phyloP scores from a whole-genome alignment of 2,797 vertebrate species.

The Ptychadena robeensis region DNA sequence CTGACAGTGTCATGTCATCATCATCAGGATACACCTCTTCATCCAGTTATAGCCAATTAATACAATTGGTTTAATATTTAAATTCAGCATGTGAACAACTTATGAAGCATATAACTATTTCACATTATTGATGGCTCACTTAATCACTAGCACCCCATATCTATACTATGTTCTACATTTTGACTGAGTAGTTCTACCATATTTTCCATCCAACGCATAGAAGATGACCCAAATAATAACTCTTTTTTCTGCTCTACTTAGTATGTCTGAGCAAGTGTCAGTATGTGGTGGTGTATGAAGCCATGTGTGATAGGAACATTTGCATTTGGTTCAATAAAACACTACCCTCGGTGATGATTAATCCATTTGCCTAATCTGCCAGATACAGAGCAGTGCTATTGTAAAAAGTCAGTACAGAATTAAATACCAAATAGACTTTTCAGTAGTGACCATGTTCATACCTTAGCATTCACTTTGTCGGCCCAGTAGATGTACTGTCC shows the following conservation, averaged over 20 bases:
- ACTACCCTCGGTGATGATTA: not conserved
- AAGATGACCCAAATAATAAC: too few species aligned
- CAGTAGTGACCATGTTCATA: conserved; percentile 63
- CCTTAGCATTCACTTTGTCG: conserved; percentile 72
- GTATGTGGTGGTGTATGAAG: too few species aligned
- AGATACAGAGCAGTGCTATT: not conserved
- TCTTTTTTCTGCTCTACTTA: too few species aligned
- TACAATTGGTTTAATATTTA: not conserved
- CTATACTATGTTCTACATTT: too few species aligned
- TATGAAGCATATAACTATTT: too few species aligned
- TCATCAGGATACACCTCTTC: too few species aligned
- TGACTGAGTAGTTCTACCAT: too few species aligned
- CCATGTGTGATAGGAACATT: not conserved
- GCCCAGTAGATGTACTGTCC: conserved; percentile 77
- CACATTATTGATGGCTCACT: too few species aligned
- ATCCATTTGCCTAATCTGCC: not conserved
- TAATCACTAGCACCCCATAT: too few species aligned
- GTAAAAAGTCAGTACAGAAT: not conserved
- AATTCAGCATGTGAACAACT: not conserved
- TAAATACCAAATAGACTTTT: not conserved
- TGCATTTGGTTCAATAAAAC: not conserved
- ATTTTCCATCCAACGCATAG: too few species aligned
- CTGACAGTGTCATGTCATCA: too few species aligned
- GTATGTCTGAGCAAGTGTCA: too few species aligned
- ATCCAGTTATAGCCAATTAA: not conserved